Percentiles rank a stretch among this genome's conserved stretches.
These are phyloP conservation scores for Hapalemur alaotrensis DNA, from an alignment of 2,797 vertebrate species.

Conservation along the genomic window DNA sequence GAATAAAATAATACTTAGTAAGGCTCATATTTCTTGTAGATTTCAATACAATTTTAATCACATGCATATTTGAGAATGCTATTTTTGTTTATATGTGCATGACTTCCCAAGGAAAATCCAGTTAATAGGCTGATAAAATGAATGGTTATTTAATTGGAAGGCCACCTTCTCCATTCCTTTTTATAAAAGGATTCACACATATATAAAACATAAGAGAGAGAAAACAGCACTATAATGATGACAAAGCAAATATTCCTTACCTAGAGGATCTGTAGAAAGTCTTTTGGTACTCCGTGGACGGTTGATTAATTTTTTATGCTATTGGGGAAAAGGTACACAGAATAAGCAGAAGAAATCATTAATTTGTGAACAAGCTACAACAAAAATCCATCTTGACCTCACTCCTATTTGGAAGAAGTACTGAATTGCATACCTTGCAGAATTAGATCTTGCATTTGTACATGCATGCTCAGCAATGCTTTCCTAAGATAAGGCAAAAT, in stretches of 20 bases:
- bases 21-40: background rate
- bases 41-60: background rate
- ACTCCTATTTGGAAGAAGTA: background rate
- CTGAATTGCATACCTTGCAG: background rate
- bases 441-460: background rate
- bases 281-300: conserved; percentile 79
- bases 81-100: background rate
- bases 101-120: background rate
- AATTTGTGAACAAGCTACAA: background rate
- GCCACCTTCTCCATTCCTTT: background rate
- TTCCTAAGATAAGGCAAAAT: background rate
- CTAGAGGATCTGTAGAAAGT: conserved; percentile 83
- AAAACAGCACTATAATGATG: background rate
- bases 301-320: conserved; percentile 87
- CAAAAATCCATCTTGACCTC: background rate
- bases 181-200: background rate
- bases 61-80: background rate
- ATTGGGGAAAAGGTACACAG: conserved; percentile 53
- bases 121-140: background rate
- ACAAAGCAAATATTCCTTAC: conserved; percentile 76
- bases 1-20: background rate
- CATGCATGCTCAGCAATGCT: background rate
- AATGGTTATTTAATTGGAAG: conserved; percentile 11
- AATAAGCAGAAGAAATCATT: conserved; percentile 31
- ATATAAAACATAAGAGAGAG: background rate